Conservation (phyloP, 2,888 invertebrate species). For the Epicampocera succincta region DNA sequence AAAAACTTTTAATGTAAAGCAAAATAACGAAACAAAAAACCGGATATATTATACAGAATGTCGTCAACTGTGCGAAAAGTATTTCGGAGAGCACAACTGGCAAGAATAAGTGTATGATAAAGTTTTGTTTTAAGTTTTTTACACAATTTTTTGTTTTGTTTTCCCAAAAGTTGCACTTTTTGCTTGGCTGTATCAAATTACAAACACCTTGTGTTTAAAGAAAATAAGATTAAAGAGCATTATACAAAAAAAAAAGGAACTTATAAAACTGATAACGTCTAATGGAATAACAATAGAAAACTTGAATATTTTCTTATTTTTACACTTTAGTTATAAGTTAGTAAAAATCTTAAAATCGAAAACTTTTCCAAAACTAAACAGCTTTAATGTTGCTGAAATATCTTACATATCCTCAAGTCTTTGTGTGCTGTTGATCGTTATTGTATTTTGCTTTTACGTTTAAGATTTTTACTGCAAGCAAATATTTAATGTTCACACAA, state of each 20-base stretch:
- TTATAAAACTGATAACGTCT: slow-evolving; percentile 12
- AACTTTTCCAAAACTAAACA: too few relatives aligned
- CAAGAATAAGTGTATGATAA: slow-evolving; percentile 34
- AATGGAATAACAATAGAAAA: slow-evolving; percentile 36
- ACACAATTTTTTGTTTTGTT: slow-evolving; percentile 16
- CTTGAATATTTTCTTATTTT: background rate
- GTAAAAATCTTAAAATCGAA: too few relatives aligned
- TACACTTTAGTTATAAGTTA: too few relatives aligned
- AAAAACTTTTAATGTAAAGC: slow-evolving; percentile 40
- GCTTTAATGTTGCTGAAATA: too few relatives aligned
- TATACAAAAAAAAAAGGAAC: background rate
- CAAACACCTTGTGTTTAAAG: slow-evolving; percentile 44
- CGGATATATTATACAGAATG: slow-evolving; percentile 32
- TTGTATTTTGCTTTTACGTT: too few relatives aligned
- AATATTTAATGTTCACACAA: too few relatives aligned
- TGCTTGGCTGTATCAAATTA: slow-evolving; percentile 50
- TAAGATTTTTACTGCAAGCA: too few relatives aligned
- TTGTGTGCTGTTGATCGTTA: too few relatives aligned
- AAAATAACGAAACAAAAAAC: slow-evolving; percentile 28
- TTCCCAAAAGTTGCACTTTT: slow-evolving; percentile 27
- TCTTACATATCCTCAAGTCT: too few relatives aligned
- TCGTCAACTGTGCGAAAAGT: slow-evolving; percentile 42
- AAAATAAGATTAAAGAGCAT: slow-evolving; percentile 9
- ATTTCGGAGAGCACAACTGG: slow-evolving; percentile 37
- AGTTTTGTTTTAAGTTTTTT: slow-evolving; percentile 31